Evolutionary conservation across 2,888 invertebrate species (phyloP), one percentile per base, ranked within the genome.

Genomic region (Antheraea assamensis): DNA sequence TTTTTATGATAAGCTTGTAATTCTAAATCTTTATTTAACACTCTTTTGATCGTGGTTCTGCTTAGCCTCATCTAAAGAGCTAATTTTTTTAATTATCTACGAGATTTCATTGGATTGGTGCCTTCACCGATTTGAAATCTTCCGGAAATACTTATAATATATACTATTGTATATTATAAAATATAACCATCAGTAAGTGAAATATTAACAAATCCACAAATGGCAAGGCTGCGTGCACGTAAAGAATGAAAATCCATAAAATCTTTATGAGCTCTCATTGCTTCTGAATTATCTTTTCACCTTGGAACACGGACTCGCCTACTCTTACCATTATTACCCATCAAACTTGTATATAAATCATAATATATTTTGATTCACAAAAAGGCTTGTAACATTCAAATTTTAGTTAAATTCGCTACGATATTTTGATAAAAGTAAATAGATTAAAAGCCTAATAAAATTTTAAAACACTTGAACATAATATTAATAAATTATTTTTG

Each of bases 191-290:
- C 74, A 77, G 74, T 73, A 73, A 75, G 77, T 76, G 76, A 79
- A 76, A 80, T 75, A 78, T 74, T 79, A 78, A 80, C 81, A 81
- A 81, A 75, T 75, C 76, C 74, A 75, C 72, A 74, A 77, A 76
- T 72, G 76, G 75, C 73, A 71, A 71, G 74, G 74, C 75, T 76
- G 76, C 70, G 61, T 71, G 71, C 76, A 72, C 76, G 76, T 84
- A 81, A 83, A 82, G 76, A 81, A 82, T 79, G 78, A 78, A 80
- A 82, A 81, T 76, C 76, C 76, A 83, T 84, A 84, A 84, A 85
- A 80, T 79, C 72, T 83, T 84, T 83, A 83, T 80, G 82, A 80
- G 80, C 78, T 75, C 76, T 79, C 78, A 80, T 78, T 79, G 81
- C 82, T 79, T 75, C 74, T 70, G 75, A 76, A 75, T 77, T 75